Base-by-base conservation (phyloP, 2,888 invertebrate species). In the Baccha elongata region DNA sequence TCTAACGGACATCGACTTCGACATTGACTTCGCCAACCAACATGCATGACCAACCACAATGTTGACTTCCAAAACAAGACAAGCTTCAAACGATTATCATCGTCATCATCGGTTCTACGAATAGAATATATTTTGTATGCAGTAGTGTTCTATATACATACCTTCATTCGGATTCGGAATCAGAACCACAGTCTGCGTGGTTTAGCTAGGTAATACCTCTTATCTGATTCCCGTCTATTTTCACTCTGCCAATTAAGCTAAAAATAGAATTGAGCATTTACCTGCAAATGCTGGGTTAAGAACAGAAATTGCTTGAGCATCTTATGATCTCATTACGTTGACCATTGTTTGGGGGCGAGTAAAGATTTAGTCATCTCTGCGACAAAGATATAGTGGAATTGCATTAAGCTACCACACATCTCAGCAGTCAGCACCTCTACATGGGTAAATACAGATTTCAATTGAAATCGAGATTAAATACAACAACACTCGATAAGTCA, bases 201-300 rank as follows among this genome's bases (percentile, higher is more conserved):
- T 32, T 65, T 50, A 48, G 32, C 46, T 68, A 73, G 40, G 53
- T 69, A 74, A 64, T 50, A 48, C 35, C 35, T 74, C 35, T 80
- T 80, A 80, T 80, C 80, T 64, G 80, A 80, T 80, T 52, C 17
- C 48, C 65, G 69, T 26, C n/a, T n/a, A 44, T 29, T 74, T 69
- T 10, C 44, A n/a, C n/a, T 8, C 48, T 74, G 74, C 74, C 80
- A 80, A 80, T 80, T 80, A 74, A 80, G 69, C 64, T 32, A 53
- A 64, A 58, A 64, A 42, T 23, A 64, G 29, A 46, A 74, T 40
- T 68, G 60, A 69, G 65, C 78, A 78, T 78, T n/a, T 52, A 67
- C 72, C 29, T 50, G 74, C n/a, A n/a, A 74, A 68, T 67, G 32
- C 74, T 35, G 17, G 29, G 11, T 26, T 17, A 42, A 35, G 75